Conservation (phyloP, 2,888 invertebrate genomes). For the Melipona bicolor region DNA sequence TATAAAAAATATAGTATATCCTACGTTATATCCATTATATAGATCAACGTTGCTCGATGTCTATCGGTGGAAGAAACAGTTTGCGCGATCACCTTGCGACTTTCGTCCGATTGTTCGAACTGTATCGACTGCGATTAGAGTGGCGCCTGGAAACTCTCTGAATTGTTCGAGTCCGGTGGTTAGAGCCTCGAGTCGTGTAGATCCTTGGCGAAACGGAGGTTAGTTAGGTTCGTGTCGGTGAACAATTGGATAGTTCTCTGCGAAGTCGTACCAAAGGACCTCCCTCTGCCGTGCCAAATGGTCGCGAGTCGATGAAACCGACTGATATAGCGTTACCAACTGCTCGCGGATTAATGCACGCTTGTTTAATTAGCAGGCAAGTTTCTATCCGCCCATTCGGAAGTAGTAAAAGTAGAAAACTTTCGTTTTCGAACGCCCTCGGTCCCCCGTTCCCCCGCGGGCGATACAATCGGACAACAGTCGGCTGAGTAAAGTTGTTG, state of each 20-base stretch:
- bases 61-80: neutral
- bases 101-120: neutral
- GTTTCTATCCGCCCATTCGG: conserved; percentile 3
- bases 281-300: neutral
- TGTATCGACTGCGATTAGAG: neutral
- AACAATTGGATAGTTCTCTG: conserved; percentile 2
- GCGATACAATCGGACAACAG: neutral
- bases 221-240: neutral
- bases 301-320: neutral
- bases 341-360: neutral
- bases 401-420: neutral
- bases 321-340: neutral
- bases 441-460: neutral
- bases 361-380: conserved; percentile 15
- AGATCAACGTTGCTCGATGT: neutral
- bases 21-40: too few species aligned
- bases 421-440: conserved; percentile 27
- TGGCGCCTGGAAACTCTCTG: neutral
- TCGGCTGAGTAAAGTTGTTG: neutral
- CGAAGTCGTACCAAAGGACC: neutral
- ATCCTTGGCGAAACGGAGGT: neutral
- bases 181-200: neutral
- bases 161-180: neutral
- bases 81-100: neutral
- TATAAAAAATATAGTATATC: too few species aligned